These are phyloP conservation scores for Babyrousa celebensis DNA, from an alignment of 2,797 vertebrate species.

Conservation along the genomic window DNA sequence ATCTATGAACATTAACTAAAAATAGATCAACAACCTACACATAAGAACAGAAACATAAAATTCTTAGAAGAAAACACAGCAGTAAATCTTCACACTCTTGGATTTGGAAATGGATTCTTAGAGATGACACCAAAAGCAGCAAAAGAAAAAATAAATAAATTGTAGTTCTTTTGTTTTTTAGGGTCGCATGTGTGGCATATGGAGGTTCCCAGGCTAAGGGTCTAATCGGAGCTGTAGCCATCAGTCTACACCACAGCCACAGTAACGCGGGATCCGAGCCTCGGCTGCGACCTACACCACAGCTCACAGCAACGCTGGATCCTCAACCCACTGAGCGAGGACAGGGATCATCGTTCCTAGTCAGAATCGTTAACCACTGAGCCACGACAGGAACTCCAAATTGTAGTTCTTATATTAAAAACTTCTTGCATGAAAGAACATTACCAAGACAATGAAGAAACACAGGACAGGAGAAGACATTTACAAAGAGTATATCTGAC, in stretches of 20 bases:
- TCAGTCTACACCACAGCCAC: too few relatives aligned
- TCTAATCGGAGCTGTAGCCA: too few relatives aligned
- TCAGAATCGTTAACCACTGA: too few relatives aligned
- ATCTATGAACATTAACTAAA: not conserved
- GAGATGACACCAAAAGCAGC: not conserved
- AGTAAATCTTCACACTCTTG: not conserved
- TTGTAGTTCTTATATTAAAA: not conserved
- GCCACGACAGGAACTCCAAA: too few relatives aligned
- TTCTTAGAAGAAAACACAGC: not conserved
- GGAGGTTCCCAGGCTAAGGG: too few relatives aligned
- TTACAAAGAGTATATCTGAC: not conserved
- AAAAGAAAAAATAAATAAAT: not conserved
- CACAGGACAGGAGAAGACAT: not conserved
- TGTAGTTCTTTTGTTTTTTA: not conserved
- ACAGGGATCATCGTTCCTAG: too few relatives aligned
- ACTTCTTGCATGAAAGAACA: not conserved
- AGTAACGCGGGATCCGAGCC: too few relatives aligned
- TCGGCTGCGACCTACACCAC: too few relatives aligned
- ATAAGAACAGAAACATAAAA: not conserved
- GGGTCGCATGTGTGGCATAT: too few relatives aligned
- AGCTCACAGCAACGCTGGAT: too few relatives aligned
- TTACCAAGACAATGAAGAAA: slow-evolving; percentile 7
- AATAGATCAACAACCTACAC: not conserved
- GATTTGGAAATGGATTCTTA: not conserved
- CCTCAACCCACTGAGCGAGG: too few relatives aligned